Evolutionary conservation across 2,888 invertebrate genomes (phyloP).

Genomic region (Drosophila antonietae): DNA sequence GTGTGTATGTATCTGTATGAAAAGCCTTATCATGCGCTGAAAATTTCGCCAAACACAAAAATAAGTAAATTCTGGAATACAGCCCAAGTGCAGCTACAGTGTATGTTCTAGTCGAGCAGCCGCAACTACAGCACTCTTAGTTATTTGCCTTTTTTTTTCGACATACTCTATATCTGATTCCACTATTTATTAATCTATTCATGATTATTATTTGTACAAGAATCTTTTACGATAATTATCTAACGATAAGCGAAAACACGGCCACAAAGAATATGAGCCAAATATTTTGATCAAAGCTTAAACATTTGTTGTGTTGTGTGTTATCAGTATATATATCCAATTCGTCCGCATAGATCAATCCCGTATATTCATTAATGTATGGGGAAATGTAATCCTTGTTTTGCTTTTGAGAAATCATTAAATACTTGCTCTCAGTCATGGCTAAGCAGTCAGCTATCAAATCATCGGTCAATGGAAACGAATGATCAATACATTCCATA

Average conservation of each 20-base stretch:
- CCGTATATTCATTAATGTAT: conserved; percentile 20
- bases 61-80: too few relatives aligned
- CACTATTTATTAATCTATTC: background rate
- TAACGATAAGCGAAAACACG: conserved; percentile 3
- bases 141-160: too few relatives aligned
- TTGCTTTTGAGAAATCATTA: background rate
- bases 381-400: background rate
- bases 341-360: background rate
- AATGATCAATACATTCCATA: conserved; percentile 31
- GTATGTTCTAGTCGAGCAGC: too few relatives aligned
- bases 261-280: conserved; percentile 16
- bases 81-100: too few relatives aligned
- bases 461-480: conserved; percentile 34
- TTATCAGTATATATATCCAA: background rate
- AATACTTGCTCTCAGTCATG: background rate
- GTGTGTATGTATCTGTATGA: too few relatives aligned
- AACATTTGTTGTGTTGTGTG: background rate
- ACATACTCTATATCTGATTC: too few relatives aligned
- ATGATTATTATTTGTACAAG: background rate
- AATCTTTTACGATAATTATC: conserved; percentile 9
- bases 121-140: too few relatives aligned
- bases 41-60: too few relatives aligned
- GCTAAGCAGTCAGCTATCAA: background rate
- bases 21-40: too few relatives aligned
- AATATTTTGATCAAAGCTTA: background rate